A percentile compares a stretch with the other conserved stretches of the same genome.
Conservation (phyloP, 2,113 vertebrate genomes). For the Lamprologus lemairii region DNA sequence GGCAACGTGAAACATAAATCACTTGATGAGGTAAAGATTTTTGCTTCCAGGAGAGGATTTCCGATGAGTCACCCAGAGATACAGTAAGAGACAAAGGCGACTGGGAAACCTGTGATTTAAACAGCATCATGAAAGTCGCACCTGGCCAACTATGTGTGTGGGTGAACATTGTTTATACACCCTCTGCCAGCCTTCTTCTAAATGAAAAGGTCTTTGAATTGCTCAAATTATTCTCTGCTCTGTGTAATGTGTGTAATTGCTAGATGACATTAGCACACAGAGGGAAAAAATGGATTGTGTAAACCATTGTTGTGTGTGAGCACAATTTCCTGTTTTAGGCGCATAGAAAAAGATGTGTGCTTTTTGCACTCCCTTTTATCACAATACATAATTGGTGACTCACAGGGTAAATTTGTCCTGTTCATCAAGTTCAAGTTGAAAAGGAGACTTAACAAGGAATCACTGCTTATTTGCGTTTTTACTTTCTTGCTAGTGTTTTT, state of each 20-base stretch:
- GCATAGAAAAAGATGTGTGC: neutral
- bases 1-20: neutral
- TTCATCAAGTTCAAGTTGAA: neutral
- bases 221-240: neutral
- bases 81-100: neutral
- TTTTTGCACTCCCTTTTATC: neutral
- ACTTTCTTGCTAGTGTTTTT: neutral
- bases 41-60: constrained; percentile 3
- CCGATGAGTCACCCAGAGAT: constrained; percentile 4
- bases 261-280: neutral
- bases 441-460: neutral
- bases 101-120: neutral
- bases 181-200: neutral
- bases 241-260: neutral
- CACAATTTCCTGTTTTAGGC: neutral
- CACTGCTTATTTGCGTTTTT: neutral
- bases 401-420: neutral
- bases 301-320: neutral
- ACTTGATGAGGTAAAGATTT: neutral
- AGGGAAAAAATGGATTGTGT: neutral
- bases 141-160: neutral
- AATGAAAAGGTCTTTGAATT: neutral
- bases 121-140: constrained; percentile 10
- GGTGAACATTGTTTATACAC: constrained; percentile 6
- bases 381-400: neutral